Evolutionary conservation across 1,140 invertebrate species (phyloP).

Genomic region (Littorina saxatilis): DNA sequence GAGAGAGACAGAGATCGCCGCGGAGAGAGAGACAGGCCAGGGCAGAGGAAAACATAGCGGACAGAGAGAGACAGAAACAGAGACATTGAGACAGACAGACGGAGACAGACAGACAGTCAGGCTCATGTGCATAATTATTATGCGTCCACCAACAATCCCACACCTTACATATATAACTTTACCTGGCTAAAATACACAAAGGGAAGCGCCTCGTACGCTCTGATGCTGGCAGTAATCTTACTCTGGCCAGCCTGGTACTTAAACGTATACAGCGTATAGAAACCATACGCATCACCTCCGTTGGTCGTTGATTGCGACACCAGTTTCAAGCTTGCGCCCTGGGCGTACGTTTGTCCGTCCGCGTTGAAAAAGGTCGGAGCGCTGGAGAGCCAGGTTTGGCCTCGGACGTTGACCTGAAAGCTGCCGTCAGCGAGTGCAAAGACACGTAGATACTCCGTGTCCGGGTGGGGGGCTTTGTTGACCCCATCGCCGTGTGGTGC

Average conservation of each 20-base stretch:
- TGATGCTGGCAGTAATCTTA: slow-evolving; percentile 39
- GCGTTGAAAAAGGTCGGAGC: slow-evolving; percentile 49
- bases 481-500: too few species aligned
- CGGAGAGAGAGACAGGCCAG: too few species aligned
- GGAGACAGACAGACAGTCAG: neutral
- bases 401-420: slow-evolving; percentile 41
- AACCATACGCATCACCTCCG: slow-evolving; percentile 41
- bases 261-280: slow-evolving; percentile 32
- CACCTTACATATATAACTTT: too few species aligned
- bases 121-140: too few species aligned
- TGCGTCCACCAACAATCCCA: too few species aligned
- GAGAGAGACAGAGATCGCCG: neutral
- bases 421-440: slow-evolving; percentile 43
- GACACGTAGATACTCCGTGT: too few species aligned
- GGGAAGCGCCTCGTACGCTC: slow-evolving; percentile 25
- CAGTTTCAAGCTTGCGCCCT: slow-evolving; percentile 36
- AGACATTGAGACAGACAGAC: too few species aligned
- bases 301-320: neutral
- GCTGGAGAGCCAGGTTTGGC: slow-evolving; percentile 43
- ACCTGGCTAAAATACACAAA: neutral
- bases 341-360: slow-evolving; percentile 43
- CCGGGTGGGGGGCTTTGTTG: too few species aligned
- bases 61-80: too few species aligned
- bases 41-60: too few species aligned
- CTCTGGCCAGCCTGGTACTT: slow-evolving; percentile 17